A percentile compares a stretch with the other conserved stretches of the same genome.
These are phyloP conservation scores for Megaceryle alcyon DNA, from an alignment of 2,797 vertebrate species.

Conservation along the genomic window DNA sequence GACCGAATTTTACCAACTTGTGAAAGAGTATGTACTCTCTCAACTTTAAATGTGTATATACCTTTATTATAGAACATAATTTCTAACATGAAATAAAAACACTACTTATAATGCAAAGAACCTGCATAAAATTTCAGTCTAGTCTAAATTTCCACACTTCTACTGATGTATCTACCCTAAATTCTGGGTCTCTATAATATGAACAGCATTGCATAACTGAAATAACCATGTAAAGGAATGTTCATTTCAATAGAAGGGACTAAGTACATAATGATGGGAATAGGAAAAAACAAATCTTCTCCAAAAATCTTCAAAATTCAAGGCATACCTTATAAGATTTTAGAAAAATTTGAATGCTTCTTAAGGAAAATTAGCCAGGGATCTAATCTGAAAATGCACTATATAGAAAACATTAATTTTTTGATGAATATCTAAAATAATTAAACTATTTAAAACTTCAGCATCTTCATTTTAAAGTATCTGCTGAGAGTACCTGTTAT, in stretches of 20 bases:
- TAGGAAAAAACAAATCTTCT: not conserved
- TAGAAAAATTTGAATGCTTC: not conserved
- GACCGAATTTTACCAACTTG: not conserved
- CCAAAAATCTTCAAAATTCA: not conserved
- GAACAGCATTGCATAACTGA: not conserved
- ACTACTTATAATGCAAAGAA: not conserved
- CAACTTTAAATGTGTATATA: not conserved
- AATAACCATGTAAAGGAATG: not conserved
- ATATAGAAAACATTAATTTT: not conserved
- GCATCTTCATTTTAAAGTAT: not conserved
- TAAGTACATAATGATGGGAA: not conserved
- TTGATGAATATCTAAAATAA: not conserved
- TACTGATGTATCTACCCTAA: not conserved
- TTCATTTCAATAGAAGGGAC: not conserved
- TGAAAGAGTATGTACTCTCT: not conserved
- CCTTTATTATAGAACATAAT: not conserved
- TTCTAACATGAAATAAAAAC: not conserved
- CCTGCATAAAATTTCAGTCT: not conserved
- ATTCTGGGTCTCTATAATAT: not conserved
- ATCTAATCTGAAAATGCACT: not conserved
- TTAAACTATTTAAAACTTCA: not conserved
- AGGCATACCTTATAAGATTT: not conserved
- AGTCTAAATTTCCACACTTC: not conserved
- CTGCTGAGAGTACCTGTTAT: slow-evolving; percentile 87
- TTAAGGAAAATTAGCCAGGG: not conserved